Evolutionary conservation across 2,113 vertebrate species (phyloP).

Genomic region (Boleophthalmus pectinirostris): DNA sequence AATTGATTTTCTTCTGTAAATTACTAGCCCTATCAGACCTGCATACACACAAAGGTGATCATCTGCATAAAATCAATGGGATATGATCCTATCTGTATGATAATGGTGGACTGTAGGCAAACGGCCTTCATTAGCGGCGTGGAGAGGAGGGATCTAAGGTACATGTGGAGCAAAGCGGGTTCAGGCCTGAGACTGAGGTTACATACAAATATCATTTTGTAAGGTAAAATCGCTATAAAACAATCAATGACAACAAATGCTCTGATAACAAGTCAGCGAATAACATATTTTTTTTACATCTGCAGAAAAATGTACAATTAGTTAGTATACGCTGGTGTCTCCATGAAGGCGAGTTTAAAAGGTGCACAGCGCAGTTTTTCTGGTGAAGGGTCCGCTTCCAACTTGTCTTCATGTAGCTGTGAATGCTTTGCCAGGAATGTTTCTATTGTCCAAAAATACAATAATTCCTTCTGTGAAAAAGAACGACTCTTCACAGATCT

Average conservation of each 20-base stretch:
- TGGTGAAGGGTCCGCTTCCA: too few species aligned
- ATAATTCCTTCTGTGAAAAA: too few species aligned
- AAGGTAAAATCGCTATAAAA: background rate
- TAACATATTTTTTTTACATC: background rate
- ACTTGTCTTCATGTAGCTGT: too few species aligned
- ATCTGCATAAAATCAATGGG: slow-evolving; percentile 99
- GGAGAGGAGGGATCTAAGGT: slow-evolving; percentile 14
- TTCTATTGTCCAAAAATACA: too few species aligned
- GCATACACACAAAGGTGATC: slow-evolving; percentile 94
- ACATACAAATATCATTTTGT: background rate
- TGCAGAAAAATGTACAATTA: too few species aligned
- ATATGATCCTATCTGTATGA: slow-evolving; percentile 88
- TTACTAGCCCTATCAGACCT: slow-evolving; percentile 90
- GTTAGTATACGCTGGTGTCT: background rate
- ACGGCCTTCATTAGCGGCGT: slow-evolving; percentile 49
- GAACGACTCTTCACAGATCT: too few species aligned
- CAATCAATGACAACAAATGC: background rate
- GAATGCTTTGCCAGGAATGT: too few species aligned
- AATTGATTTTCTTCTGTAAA: slow-evolving; percentile 99
- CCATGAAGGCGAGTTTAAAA: too few species aligned
- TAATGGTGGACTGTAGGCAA: slow-evolving; percentile 78
- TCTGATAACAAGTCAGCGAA: background rate
- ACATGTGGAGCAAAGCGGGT: slow-evolving; percentile 5
- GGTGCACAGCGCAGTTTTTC: too few species aligned
- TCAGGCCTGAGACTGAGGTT: slow-evolving; percentile 1